Evolutionary conservation across 1,140 invertebrate genomes (phyloP), one percentile per base, ranked within the genome.

Genomic region (Pygmarrhopalites habei): DNA sequence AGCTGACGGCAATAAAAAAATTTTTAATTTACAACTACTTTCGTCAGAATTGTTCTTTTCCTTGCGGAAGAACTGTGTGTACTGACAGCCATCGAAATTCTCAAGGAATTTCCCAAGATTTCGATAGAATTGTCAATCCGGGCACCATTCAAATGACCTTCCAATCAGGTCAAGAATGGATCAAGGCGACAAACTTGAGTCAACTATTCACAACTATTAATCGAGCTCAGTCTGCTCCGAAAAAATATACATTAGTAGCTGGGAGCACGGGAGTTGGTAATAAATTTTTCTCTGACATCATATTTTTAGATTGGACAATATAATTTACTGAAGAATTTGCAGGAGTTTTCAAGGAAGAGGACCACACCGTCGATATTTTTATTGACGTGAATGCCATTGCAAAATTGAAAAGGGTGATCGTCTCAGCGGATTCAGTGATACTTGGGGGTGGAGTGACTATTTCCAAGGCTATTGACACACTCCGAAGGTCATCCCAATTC

Each of bases 211-310:
- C n/a, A 1, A 32, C 56, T 29, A 30, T 64, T 2, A n/a, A 58
- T 19, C n/a, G 28, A 26, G 51, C 59, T 3, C 49, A 55, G 25
- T 35, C n/a, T 5, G 28, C 51, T 26, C 51, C 51, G 29, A 19
- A 47, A 30, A 63, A 63, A 26, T 63, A 57, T 55, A 39, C 43
- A 12, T 2, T 63, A 5, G 61, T 63, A 23, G 61, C 53, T 63
- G 61, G 61, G 28, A 63, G 57, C 19, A 63, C 61, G 15, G 61
- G 61, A 49, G 21, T 44, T 19, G 62, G 62, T 64, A 41, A 28
- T 39, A 39, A 39, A 39, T 17, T 39, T 17, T 7, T 39, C 17
- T 10, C 7, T 17, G 17, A 39, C 17, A 39, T 10, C 7, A 39
- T 39, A 39, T 39, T 39, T 39, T 10, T 10, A 10, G 35, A 39